Evolutionary conservation across 2,113 vertebrate species (phyloP), one percentile per base, ranked within the genome.

Genomic region (Gymnorhina tibicen): DNA sequence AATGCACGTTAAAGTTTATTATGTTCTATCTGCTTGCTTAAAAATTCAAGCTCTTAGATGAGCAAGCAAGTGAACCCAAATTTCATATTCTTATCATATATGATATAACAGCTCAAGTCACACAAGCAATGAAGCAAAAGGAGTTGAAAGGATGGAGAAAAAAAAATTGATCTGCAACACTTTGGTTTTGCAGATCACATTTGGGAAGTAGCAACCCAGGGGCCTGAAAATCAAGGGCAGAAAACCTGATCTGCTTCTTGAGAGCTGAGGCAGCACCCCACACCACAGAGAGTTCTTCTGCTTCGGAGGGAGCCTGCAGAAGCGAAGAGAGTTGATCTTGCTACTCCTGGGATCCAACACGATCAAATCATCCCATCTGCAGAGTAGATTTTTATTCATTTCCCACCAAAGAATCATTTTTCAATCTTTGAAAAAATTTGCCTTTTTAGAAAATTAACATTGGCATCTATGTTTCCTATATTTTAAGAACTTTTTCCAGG

Each of bases 381-480:
- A 85, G 19, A 50, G 30, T 13, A 82, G 4, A 27, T 49, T 78
- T 63, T 33, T 52, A 8, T 30, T 68, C 0, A 12, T 52, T 83
- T 90, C 39, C 33, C 33, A 44, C 11, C 12, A 52, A 56, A 9
- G 1, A 68, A 72, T 46, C 1, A 47, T 11, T 5, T 95, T 58
- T 22, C 5, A 69, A 42, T 42, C 3, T 68, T 35, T 23, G 12
- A 78, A 6, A 85, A 60, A 93, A 81, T 1, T 20, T 0, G 73
- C 0, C 0, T 52, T 46, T 77, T 39, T 0, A 3, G 81, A 73
- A 92, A 73, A 60, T 14, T n/a, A 30, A 33, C 9, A 26, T 22
- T 2, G 8, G 30, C 1, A 0, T 2, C 39, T 85, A 52, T 46
- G 1, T 11, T 67, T 82, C 18, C 23, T 55, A 5, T 50, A 64